Conservation (phyloP, 2,113 vertebrate species). For the Hepsetus odoe region DNA sequence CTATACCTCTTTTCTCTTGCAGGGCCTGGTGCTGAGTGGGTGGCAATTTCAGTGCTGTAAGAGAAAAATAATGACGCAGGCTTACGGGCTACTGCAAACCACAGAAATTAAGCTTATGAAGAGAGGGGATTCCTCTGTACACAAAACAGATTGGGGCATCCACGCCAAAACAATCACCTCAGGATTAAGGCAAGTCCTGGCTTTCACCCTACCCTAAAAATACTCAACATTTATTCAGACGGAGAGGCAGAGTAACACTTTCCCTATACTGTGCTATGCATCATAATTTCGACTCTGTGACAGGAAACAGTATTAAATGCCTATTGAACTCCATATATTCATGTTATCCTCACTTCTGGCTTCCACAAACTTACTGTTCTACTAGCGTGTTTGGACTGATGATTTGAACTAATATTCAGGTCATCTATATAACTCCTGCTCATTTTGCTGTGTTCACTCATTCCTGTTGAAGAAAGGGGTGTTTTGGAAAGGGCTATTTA, state of each 20-base stretch:
- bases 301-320: background rate
- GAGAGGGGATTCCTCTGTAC: slow-evolving; percentile 69
- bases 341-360: background rate
- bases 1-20: background rate
- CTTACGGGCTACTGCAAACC: slow-evolving; percentile 66
- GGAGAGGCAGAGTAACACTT: background rate
- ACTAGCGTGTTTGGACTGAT: background rate
- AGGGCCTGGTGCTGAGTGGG: slow-evolving; percentile 36
- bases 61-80: slow-evolving; percentile 59
- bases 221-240: background rate
- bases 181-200: slow-evolving; percentile 24
- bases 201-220: slow-evolving; percentile 7
- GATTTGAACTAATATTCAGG: background rate
- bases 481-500: slow-evolving; percentile 23
- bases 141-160: slow-evolving; percentile 41
- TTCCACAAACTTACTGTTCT: background rate
- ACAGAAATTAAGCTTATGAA: slow-evolving; percentile 63
- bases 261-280: background rate
- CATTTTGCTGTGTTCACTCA: background rate
- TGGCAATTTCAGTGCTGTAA: background rate
- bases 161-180: slow-evolving; percentile 34
- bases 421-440: background rate
- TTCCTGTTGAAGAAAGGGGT: slow-evolving; percentile 3
- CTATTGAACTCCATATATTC: background rate
- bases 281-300: background rate